phyloP scores from a whole-genome alignment of 2,888 invertebrate genomes.

The Plagiodera versicolora region DNA sequence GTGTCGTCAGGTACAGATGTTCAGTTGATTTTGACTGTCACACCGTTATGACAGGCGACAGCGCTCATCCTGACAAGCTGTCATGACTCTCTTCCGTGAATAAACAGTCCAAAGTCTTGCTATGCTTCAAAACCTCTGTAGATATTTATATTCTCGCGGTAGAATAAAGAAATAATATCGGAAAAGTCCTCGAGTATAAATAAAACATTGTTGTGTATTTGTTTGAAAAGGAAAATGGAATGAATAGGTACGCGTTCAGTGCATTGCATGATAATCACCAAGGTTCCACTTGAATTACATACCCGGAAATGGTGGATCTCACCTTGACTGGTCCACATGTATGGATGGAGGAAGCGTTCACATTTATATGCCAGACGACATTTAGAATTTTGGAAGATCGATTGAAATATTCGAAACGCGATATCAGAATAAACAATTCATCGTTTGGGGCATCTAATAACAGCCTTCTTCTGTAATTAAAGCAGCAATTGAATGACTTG shows the following conservation, averaged over 20 bases:
- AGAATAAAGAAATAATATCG: background rate
- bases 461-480: too few species aligned
- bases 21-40: too few species aligned
- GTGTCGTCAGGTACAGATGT: too few species aligned
- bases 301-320: constrained; percentile 42
- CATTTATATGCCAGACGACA: constrained; percentile 24
- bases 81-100: too few species aligned
- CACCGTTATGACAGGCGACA: too few species aligned
- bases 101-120: too few species aligned
- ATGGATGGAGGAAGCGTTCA: constrained; percentile 40
- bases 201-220: background rate
- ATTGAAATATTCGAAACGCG: too few species aligned
- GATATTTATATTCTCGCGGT: background rate
- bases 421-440: too few species aligned
- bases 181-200: background rate
- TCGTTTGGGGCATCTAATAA: too few species aligned
- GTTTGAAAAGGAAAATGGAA: constrained; percentile 4
- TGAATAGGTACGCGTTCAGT: constrained; percentile 9
- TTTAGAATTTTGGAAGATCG: background rate
- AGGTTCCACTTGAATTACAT: constrained; percentile 38
- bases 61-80: too few species aligned
- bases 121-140: too few species aligned
- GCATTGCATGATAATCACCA: constrained; percentile 40
- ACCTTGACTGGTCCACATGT: constrained; percentile 42
- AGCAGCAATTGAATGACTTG: too few species aligned